Evolutionary conservation across 1,140 invertebrate genomes (phyloP).

Genomic region (Pseudomyrmex dendroicus): DNA sequence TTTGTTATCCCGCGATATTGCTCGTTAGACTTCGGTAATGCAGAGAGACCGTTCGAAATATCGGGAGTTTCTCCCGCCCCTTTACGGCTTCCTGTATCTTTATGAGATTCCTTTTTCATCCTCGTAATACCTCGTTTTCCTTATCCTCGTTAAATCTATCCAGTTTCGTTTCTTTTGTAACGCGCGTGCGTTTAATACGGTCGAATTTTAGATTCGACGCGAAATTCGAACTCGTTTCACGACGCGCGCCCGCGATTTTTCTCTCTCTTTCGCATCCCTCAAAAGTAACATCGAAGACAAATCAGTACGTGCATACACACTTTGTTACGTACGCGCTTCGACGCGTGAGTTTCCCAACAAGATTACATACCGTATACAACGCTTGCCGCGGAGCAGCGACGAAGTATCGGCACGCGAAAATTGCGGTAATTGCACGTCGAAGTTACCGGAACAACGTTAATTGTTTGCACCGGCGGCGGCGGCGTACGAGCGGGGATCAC

Average conservation of each 20-base stretch:
- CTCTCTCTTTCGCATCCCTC: too few species aligned
- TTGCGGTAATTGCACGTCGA: constrained; percentile 72
- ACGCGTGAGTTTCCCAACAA: constrained; percentile 1
- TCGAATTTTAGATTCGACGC: background rate
- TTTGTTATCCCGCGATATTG: constrained; percentile 21
- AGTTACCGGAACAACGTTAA: constrained; percentile 75
- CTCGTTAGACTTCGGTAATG: constrained; percentile 29
- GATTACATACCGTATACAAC: constrained; percentile 49
- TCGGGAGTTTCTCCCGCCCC: background rate
- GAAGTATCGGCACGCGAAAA: constrained; percentile 71
- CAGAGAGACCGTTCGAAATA: background rate
- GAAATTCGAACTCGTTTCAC: background rate
- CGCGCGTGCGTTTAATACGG: background rate
- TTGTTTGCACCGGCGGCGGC: constrained; percentile 71
- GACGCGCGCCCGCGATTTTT: too few species aligned
- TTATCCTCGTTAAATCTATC: constrained; percentile 3
- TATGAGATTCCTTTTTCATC: background rate
- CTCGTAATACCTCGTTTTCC: background rate
- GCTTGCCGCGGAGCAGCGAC: constrained; percentile 26
- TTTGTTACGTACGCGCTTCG: background rate
- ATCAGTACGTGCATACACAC: background rate
- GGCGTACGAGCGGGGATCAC: constrained; percentile 56
- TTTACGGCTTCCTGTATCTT: background rate
- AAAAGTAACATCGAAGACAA: background rate
- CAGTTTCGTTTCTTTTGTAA: background rate